phyloP scores from a whole-genome alignment of 2,113 vertebrate species.

The Lepisosteus osseus region DNA sequence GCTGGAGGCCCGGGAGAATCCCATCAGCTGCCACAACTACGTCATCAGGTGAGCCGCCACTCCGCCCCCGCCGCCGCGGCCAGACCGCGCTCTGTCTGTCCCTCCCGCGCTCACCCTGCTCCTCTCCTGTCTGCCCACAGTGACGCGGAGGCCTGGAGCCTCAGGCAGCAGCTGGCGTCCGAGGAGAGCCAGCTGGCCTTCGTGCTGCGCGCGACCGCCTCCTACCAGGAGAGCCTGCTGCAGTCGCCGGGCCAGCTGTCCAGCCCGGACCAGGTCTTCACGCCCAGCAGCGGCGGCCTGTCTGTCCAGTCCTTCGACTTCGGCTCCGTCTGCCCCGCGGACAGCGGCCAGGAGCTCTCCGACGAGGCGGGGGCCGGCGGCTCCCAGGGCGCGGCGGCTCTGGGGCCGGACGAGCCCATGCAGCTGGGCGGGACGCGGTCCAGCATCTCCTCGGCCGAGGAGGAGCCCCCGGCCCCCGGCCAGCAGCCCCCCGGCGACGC shows the following conservation, averaged over 20 bases:
- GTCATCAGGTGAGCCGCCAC: conserved; percentile 29
- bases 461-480: not conserved
- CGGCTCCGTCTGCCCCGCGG: conserved; percentile 50
- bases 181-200: conserved; percentile 78
- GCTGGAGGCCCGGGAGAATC: conserved; percentile 72
- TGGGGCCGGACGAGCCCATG: conserved; percentile 27
- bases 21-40: conserved; percentile 81
- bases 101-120: not conserved
- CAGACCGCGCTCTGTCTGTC: too few relatives aligned
- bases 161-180: conserved; percentile 81
- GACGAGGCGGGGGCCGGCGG: conserved; percentile 56
- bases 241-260: conserved; percentile 77
- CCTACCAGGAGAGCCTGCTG: conserved; percentile 71
- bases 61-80: too few relatives aligned
- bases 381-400: conserved; percentile 29
- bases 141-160: conserved; percentile 86
- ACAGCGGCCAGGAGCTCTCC: conserved; percentile 51
- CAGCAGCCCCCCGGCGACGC: conserved; percentile 43
- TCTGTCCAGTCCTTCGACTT: conserved; percentile 76
- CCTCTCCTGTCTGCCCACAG: conserved; percentile 45
- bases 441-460: conserved; percentile 70
- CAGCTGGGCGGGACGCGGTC: conserved; percentile 60
- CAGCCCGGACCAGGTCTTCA: conserved; percentile 79
- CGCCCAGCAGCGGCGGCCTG: conserved; percentile 64
- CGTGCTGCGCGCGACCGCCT: conserved; percentile 55